These are phyloP conservation scores for Circaetus gallicus DNA, from an alignment of 2,113 vertebrate species.

Conservation along the genomic window DNA sequence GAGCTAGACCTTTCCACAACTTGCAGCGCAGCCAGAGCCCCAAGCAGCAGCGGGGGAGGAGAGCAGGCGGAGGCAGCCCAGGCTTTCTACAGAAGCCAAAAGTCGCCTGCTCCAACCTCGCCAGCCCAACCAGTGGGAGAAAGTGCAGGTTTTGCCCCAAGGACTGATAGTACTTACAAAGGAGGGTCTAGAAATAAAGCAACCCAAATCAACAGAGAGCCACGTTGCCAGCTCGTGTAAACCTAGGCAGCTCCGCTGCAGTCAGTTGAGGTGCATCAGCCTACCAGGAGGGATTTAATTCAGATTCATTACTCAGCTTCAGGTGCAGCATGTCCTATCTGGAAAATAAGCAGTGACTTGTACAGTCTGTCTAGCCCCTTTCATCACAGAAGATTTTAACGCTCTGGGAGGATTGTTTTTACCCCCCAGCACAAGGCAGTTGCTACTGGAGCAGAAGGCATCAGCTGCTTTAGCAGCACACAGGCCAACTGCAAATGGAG, in stretches of 20 bases:
- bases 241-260: not conserved
- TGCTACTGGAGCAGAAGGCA: not conserved
- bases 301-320: not conserved
- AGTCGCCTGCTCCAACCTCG: not conserved
- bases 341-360: not conserved
- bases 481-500: not conserved
- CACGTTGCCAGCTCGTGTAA: accelerated
- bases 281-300: not conserved
- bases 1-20: not conserved
- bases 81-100: not conserved
- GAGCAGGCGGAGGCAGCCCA: not conserved
- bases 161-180: not conserved
- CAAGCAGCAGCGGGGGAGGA: accelerated
- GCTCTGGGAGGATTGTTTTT: not conserved
- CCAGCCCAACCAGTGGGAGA: not conserved
- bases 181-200: not conserved
- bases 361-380: not conserved
- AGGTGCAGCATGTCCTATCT: not conserved
- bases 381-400: not conserved
- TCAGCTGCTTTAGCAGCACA: not conserved
- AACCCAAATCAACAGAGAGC: not conserved
- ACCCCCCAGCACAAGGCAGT: not conserved
- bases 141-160: not conserved
- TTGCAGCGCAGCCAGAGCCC: not conserved
- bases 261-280: not conserved